Conservation (phyloP, 2,113 vertebrate genomes). For the Etheostoma cragini region DNA sequence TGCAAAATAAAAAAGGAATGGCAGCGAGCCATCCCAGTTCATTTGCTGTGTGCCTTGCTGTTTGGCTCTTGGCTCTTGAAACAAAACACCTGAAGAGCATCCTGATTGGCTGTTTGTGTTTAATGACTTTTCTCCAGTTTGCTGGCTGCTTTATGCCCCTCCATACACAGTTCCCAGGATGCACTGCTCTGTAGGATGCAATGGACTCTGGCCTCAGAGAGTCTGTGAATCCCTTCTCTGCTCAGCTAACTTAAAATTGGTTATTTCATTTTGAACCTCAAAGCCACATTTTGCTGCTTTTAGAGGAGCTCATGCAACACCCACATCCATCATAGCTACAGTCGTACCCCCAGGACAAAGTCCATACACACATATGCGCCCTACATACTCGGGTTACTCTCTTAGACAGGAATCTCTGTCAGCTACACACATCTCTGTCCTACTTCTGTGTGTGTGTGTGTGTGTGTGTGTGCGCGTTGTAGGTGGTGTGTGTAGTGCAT, state of each 20-base stretch:
- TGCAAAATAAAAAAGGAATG: not conserved
- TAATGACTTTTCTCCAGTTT: not conserved
- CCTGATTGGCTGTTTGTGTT: not conserved
- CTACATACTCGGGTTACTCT: slow-evolving; percentile 28
- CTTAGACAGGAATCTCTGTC: slow-evolving; percentile 17
- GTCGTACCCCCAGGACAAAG: not conserved
- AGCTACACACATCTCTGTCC: not conserved
- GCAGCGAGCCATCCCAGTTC: no score
- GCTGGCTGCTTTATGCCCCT: not conserved
- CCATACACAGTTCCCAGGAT: not conserved
- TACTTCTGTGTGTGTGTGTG: not conserved
- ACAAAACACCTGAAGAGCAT: not conserved
- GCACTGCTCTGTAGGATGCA: slow-evolving; percentile 1
- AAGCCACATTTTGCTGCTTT: slow-evolving; percentile 27
- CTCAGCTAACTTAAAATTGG: slow-evolving; percentile 28
- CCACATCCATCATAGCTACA: slow-evolving; percentile 30
- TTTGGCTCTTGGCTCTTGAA: not conserved
- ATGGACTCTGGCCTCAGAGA: not conserved
- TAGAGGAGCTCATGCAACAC: slow-evolving; percentile 34
- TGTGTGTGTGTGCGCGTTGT: slow-evolving; percentile 30
- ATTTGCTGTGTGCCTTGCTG: not conserved
- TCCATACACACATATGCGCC: slow-evolving; percentile 35
- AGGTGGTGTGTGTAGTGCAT: slow-evolving; percentile 98
- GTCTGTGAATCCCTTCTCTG: slow-evolving; percentile 7
- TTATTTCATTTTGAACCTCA: slow-evolving; percentile 37